Conservation (phyloP, 2,888 invertebrate species). For the Apamea anceps region DNA sequence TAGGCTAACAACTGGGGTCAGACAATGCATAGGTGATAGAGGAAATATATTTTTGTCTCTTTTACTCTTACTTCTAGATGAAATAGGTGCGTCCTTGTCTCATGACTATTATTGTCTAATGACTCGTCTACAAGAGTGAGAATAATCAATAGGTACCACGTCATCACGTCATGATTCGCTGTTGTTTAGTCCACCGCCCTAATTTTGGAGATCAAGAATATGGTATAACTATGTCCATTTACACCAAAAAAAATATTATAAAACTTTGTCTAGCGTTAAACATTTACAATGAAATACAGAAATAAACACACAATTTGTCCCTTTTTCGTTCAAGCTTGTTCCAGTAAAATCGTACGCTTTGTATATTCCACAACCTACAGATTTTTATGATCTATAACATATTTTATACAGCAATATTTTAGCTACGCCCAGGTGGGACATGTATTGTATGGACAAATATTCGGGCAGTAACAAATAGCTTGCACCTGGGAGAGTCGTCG, state of each 20-base stretch:
- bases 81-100: neutral
- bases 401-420: conserved; percentile 49
- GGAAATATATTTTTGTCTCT: neutral
- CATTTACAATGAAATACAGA: neutral
- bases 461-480: conserved; percentile 22
- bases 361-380: conserved; percentile 21
- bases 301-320: conserved; percentile 12
- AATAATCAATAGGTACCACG: neutral
- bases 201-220: neutral
- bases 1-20: neutral
- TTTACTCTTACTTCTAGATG: neutral
- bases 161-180: neutral
- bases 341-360: conserved; percentile 11
- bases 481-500: conserved; percentile 35
- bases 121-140: neutral
- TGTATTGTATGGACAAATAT: conserved; percentile 36
- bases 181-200: neutral
- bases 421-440: conserved; percentile 44
- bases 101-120: neutral
- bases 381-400: conserved; percentile 58
- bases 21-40: neutral
- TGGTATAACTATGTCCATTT: neutral
- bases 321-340: neutral
- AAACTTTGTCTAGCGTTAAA: neutral
- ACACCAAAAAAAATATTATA: neutral